Evolutionary conservation across 1,140 invertebrate species (phyloP).

Genomic region (Drosophila repletoides): DNA sequence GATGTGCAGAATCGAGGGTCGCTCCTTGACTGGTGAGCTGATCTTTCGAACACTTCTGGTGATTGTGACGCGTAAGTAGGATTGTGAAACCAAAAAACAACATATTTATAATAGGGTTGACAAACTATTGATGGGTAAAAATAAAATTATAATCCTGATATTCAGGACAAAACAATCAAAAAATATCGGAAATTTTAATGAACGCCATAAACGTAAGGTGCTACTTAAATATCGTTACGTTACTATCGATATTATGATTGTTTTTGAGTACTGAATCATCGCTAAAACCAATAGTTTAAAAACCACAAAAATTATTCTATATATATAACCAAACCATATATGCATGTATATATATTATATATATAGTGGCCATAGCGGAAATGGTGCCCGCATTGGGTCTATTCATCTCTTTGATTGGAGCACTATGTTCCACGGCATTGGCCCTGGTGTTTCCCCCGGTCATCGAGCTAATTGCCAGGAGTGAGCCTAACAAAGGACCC

Average conservation of each 20-base stretch:
- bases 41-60: slow-evolving; percentile 86
- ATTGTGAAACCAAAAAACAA: not conserved
- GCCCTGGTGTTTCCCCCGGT: slow-evolving; percentile 95
- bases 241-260: too few relatives aligned
- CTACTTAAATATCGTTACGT: too few relatives aligned
- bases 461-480: slow-evolving; percentile 89
- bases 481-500: slow-evolving; percentile 83
- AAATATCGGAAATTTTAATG: too few relatives aligned
- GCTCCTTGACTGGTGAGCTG: slow-evolving; percentile 84
- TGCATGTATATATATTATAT: not conserved
- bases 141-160: too few relatives aligned
- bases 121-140: too few relatives aligned
- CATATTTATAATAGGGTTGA: too few relatives aligned
- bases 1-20: slow-evolving; percentile 41
- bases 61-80: slow-evolving; percentile 88
- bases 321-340: too few relatives aligned
- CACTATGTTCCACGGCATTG: slow-evolving; percentile 92
- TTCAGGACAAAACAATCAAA: too few relatives aligned
- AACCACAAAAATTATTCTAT: too few relatives aligned
- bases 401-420: slow-evolving; percentile 95
- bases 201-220: too few relatives aligned
- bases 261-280: too few relatives aligned
- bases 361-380: slow-evolving; percentile 89
- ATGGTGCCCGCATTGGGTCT: slow-evolving; percentile 91
- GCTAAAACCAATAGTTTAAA: not conserved